Evolutionary conservation across 2,113 vertebrate genomes (phyloP).

Genomic region (Bubo bubo): DNA sequence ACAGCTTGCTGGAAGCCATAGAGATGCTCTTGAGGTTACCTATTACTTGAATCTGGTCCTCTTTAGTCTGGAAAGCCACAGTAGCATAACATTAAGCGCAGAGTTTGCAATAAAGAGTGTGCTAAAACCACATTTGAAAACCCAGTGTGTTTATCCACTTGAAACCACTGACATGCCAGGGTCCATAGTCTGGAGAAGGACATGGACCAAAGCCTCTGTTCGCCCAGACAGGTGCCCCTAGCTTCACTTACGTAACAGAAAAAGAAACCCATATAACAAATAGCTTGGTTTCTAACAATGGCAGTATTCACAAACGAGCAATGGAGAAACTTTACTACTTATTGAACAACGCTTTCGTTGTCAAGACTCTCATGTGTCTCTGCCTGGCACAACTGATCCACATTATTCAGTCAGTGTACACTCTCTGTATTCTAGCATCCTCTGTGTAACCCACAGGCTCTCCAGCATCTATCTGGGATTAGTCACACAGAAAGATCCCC

Average conservation of each 20-base stretch:
- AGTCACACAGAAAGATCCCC: neutral
- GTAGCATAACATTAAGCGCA: neutral
- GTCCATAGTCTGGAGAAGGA: neutral
- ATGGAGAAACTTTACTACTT: constrained; percentile 13
- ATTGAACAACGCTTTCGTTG: constrained; percentile 68
- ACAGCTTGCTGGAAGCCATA: constrained; percentile 97
- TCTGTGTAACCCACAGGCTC: neutral
- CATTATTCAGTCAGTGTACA: neutral
- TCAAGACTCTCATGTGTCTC: constrained; percentile 30
- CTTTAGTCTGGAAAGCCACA: constrained; percentile 84
- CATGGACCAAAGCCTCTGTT: neutral
- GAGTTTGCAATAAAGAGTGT: neutral
- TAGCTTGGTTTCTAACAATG: neutral
- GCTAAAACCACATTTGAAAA: neutral
- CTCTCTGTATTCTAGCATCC: neutral
- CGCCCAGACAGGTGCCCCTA: constrained; percentile 19
- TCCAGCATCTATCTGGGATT: neutral
- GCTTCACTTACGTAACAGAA: neutral
- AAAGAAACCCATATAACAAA: neutral
- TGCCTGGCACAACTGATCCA: constrained; percentile 69
- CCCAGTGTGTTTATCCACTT: neutral
- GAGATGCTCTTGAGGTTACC: constrained; percentile 99
- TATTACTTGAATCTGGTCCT: constrained; percentile 98
- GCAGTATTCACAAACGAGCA: neutral
- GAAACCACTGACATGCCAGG: neutral